A percentile compares a stretch with the other conserved stretches of the same genome.
Evolutionary conservation across 2,797 vertebrate genomes (phyloP).

Genomic region (Sebastes aleutianus): DNA sequence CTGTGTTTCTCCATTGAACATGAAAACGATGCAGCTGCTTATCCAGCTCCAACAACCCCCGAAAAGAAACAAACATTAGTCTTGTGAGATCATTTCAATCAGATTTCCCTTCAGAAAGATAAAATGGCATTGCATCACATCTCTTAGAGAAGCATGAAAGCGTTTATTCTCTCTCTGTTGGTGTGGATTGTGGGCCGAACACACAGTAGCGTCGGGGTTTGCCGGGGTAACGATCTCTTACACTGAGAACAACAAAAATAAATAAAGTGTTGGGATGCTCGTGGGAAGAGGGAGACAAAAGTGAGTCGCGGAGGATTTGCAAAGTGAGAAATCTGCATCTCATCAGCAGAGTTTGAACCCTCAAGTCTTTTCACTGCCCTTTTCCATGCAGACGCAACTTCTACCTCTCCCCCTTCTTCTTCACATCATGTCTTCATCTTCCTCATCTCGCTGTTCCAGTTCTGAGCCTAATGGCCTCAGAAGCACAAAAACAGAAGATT

Average conservation of each 20-base stretch:
- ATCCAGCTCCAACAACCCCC: constrained; percentile 15
- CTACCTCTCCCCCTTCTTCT: constrained; percentile 1
- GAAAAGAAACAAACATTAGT: background rate
- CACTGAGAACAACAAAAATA: background rate
- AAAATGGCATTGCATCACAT: constrained; percentile 25
- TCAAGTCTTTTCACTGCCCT: constrained; percentile 11
- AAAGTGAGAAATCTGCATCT: constrained; percentile 30
- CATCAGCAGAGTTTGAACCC: constrained; percentile 9
- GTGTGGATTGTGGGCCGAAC: background rate
- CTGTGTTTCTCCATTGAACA: constrained; percentile 4
- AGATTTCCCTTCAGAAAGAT: constrained; percentile 28
- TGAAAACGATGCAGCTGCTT: constrained; percentile 39
- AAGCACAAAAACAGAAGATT: constrained; percentile 49
- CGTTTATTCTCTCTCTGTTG: background rate
- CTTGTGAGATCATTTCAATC: constrained; percentile 43
- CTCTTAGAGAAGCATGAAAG: constrained; percentile 16
- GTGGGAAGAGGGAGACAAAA: background rate
- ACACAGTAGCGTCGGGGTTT: background rate
- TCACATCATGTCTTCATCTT: constrained; percentile 18
- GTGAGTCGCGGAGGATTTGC: background rate
- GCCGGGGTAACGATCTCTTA: constrained; percentile 1
- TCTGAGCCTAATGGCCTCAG: constrained; percentile 43
- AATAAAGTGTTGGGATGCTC: constrained; percentile 23
- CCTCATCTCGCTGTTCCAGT: constrained; percentile 8
- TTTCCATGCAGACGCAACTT: constrained; percentile 2